Evolutionary conservation across 1,140 invertebrate species (phyloP).

Genomic region (Nomia melanderi): DNA sequence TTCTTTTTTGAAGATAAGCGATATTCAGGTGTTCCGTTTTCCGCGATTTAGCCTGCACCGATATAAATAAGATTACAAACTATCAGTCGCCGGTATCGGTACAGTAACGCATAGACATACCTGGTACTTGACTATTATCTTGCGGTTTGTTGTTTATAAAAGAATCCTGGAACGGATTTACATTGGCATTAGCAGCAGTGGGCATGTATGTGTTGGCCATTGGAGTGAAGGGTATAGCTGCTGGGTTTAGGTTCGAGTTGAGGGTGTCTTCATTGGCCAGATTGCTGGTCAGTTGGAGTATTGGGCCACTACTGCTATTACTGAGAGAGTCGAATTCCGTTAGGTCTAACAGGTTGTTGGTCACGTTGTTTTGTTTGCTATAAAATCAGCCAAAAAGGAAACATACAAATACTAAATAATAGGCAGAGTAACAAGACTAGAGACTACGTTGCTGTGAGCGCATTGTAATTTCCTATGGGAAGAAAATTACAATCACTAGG

Average conservation of each 20-base stretch:
- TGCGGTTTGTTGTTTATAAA: constrained; percentile 77
- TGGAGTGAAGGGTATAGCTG: constrained; percentile 77
- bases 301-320: constrained; percentile 81
- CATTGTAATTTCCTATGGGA: constrained; percentile 31
- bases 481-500: constrained; percentile 46
- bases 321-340: constrained; percentile 83
- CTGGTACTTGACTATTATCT: constrained; percentile 79
- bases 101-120: constrained; percentile 52
- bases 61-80: neutral
- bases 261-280: constrained; percentile 77
- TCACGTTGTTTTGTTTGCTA: constrained; percentile 82
- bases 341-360: constrained; percentile 82
- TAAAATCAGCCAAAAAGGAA: constrained; percentile 76
- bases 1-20: too few relatives aligned
- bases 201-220: constrained; percentile 75
- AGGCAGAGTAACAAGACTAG: constrained; percentile 61
- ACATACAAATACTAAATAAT: constrained; percentile 74
- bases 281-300: constrained; percentile 76
- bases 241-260: constrained; percentile 79
- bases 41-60: too few relatives aligned
- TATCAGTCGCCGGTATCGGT: neutral
- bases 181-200: constrained; percentile 72
- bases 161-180: constrained; percentile 79
- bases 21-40: too few relatives aligned
- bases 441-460: constrained; percentile 58